phyloP scores from a whole-genome alignment of 2,888 invertebrate species.

The Xylota segnis region DNA sequence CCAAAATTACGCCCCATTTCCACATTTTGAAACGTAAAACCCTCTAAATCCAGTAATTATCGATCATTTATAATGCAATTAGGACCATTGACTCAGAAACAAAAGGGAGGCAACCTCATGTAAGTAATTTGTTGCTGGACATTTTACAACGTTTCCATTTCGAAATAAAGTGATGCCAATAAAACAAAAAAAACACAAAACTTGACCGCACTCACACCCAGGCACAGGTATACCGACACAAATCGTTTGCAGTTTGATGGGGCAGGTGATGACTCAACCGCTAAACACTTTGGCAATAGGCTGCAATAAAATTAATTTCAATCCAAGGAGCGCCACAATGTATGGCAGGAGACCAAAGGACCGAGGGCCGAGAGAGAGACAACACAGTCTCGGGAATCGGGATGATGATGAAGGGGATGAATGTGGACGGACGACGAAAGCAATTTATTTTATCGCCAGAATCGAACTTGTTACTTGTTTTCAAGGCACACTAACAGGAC shows the following conservation, averaged over 20 bases:
- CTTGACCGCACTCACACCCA: constrained; percentile 23
- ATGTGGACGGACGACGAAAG: constrained; percentile 50
- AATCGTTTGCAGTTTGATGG: constrained; percentile 46
- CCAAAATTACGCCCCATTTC: constrained; percentile 28
- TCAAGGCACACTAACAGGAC: constrained; percentile 73
- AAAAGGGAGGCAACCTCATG: constrained; percentile 20
- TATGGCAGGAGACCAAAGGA: constrained; percentile 23
- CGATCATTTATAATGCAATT: constrained; percentile 56
- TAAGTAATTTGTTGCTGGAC: constrained; percentile 41
- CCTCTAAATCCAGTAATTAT: constrained; percentile 40
- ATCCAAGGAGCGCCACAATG: constrained; percentile 37
- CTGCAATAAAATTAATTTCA: constrained; percentile 70
- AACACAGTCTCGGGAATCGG: constrained; percentile 8
- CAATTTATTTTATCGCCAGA: constrained; percentile 76
- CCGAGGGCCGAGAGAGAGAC: constrained; percentile 37
- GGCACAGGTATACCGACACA: not conserved
- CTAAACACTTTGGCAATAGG: constrained; percentile 70
- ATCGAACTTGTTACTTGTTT: constrained; percentile 76
- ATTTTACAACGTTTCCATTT: constrained; percentile 39
- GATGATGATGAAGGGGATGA: constrained; percentile 59
- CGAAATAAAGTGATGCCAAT: constrained; percentile 50
- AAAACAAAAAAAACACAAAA: constrained; percentile 31
- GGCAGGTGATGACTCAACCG: constrained; percentile 69
- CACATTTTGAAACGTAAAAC: constrained; percentile 12
- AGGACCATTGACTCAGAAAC: constrained; percentile 25